Base-by-base conservation (phyloP, 1,140 invertebrate genomes). In the Cyphomyrmex costatus region DNA sequence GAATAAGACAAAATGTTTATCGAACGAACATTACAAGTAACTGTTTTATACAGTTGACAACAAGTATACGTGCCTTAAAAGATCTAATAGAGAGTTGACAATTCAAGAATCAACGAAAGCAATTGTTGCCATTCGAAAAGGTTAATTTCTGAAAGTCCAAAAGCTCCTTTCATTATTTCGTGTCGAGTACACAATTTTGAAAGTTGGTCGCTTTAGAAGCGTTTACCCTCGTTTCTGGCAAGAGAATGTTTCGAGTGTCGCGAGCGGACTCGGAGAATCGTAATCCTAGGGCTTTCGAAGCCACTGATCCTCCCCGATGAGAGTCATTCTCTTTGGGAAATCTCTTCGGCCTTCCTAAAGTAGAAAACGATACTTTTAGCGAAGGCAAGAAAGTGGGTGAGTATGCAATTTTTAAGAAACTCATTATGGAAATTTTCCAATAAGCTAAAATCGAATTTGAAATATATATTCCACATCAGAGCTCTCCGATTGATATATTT, bases 261-360 rank as follows among this genome's bases (percentile, higher is more conserved):
- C 61, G 14, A 79, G 27, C n/a, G 30, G 49, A 80, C 6, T 68
- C n/a, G 16, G 49, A 21, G 49, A 42, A 56, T 56, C 46, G 63
- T 80, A 80, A 80, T 80, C 65, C 51, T 24, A 0, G 46, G 30
- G 46, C 21, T 80, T 80, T 56, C 30, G 77, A 56, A 80, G 21
- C 46, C 61, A 33, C 63, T 68, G 61, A 80, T 80, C 61, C 65
- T 51, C 2, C 12, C 24, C 30, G 21, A 68, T 68, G 30, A 56
- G n/a, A 79, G 30, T 65, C n/a, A n/a, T 79, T 58, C 46, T 53
- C 30, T 46, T 36, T 30, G 46, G 27, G 14, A 16, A 53, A 33
- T 7, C 49, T 27, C 33, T 3, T 19, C 56, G n/a, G 21, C 36
- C 7, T 77, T 61, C 8, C 21, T 51, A 30, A 36, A 79, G 63